phyloP scores from a whole-genome alignment of 2,888 invertebrate species.

The Mythimna albipuncta region DNA sequence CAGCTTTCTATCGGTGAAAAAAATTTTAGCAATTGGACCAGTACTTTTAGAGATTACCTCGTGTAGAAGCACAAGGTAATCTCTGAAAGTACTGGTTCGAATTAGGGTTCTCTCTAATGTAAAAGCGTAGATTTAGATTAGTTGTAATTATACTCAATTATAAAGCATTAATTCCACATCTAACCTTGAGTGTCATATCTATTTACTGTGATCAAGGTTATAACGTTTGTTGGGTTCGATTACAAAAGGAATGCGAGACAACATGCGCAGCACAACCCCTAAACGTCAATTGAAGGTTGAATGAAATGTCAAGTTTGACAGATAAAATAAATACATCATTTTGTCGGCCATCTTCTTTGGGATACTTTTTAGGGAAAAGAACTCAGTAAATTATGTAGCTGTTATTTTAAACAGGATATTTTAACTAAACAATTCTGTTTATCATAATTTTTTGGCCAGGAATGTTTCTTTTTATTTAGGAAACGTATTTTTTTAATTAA shows the following conservation, averaged over 20 bases:
- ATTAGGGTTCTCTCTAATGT: too few species aligned
- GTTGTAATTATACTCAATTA: neutral
- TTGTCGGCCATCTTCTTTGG: neutral
- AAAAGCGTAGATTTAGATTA: too few species aligned
- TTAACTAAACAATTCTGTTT: neutral
- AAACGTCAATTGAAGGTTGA: slow-evolving; percentile 20
- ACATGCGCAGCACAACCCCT: slow-evolving; percentile 19
- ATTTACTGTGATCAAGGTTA: slow-evolving; percentile 17
- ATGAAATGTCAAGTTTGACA: slow-evolving; percentile 6
- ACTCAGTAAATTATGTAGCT: neutral
- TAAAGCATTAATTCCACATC: neutral
- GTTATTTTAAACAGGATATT: neutral
- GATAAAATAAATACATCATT: neutral
- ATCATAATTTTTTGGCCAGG: neutral
- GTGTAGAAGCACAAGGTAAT: too few species aligned
- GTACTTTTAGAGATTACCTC: too few species aligned
- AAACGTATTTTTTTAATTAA: too few species aligned
- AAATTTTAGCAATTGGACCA: too few species aligned
- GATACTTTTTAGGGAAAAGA: neutral
- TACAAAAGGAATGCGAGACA: slow-evolving; percentile 29
- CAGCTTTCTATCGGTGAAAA: too few species aligned
- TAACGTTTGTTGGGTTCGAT: slow-evolving; percentile 26
- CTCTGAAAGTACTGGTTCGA: too few species aligned
- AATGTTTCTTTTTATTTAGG: neutral
- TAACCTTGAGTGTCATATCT: slow-evolving; percentile 3